Evolutionary conservation across 2,797 vertebrate genomes (phyloP), one percentile per base, ranked within the genome.

Genomic region (Alca torda): DNA sequence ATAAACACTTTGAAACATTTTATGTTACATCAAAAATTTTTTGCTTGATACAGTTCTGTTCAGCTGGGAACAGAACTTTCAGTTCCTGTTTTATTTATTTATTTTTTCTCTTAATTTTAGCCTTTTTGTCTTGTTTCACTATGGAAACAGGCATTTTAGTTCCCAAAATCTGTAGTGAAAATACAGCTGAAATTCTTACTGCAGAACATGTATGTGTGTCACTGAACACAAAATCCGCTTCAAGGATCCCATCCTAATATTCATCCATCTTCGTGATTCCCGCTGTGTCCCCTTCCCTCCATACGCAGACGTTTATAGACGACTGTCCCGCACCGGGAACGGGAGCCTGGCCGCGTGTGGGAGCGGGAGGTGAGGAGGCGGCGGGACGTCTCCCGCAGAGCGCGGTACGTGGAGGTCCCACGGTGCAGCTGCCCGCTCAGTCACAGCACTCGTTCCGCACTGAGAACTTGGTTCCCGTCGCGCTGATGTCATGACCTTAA

Each of bases 91-190:
- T 23, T 23, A 23, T 51, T 41, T 39, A 39, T 39, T 12, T 4
- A 15, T 60, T 45, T 26, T 60, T 77, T 46, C 51, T 26, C 19
- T 26, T 15, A 53, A 10, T 41, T 80, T 79, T 94, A 84, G 12
- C 23, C 5, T 65, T 70, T 86, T 81, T 75, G 10, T 87, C 33
- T 67, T 82, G 26, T 83, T 85, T 93, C 54, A 23, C 68, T 85
- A 43, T 73, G 86, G 79, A 91, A 96, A 84, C 67, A 78, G 63
- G 25, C 19, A 79, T 65, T 90, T 75, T 74, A 79, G 45, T 11
- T 15, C 35, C 28, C 13, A 3, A 72, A 48, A 59, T 72, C 46
- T 33, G 28, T n/a, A 53, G 25, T 30, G 54, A 68, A 75, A 81
- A 91, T 60, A 17, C 48, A 84, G 28, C n/a, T 68, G 63, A 65